Base-by-base conservation (phyloP, 2,888 invertebrate genomes). In the Deroplatys truncata region DNA sequence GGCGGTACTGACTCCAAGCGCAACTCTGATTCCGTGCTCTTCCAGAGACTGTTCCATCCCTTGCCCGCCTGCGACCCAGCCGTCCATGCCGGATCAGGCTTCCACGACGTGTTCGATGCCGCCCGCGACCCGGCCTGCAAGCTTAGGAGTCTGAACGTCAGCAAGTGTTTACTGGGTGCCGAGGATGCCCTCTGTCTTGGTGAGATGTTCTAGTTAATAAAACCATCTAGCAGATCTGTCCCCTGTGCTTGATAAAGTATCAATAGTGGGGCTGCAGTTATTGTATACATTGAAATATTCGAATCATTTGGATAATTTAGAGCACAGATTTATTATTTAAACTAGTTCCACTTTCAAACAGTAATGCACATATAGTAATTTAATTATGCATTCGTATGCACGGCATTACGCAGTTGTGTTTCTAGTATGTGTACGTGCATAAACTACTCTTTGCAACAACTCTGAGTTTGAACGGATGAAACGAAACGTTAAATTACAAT, bases 151-250 rank as follows among this genome's bases (percentile, higher is more conserved):
- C 92, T 95, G 90, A 95, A 95, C 92, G 94, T 95, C 91, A 94
- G 94, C 91, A 95, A 95, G 92, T 95, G 95, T 92, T 94, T 95
- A 90, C 92, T 95, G 91, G 94, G 94, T 91, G 93, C 94, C 88
- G 94, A 94, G 92, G 95, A 95, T 92, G 94, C 95, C 35, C 94
- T 94, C 91, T 95, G 95, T 91, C 93, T 95, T 89, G 95, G 95
- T 82, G 94, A 94, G 83, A 82, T 72, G 25, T 25, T 9, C 49
- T 31, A 31, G 31, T 31, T 31, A 5, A 31, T 31, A 2, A 4
- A 5, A 4, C 13, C 13, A 10, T 43, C 43, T 7, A 35, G 35
- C 35, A 35, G 7, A 31, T 5, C 31, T 31, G n/a, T n/a, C n/a
- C n/a, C n/a, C n/a, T n/a, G n/a, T n/a, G n/a, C n/a, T n/a, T n/a